These are phyloP conservation scores for Stratiomys singularior DNA, from an alignment of 2,888 invertebrate species.

Conservation along the genomic window DNA sequence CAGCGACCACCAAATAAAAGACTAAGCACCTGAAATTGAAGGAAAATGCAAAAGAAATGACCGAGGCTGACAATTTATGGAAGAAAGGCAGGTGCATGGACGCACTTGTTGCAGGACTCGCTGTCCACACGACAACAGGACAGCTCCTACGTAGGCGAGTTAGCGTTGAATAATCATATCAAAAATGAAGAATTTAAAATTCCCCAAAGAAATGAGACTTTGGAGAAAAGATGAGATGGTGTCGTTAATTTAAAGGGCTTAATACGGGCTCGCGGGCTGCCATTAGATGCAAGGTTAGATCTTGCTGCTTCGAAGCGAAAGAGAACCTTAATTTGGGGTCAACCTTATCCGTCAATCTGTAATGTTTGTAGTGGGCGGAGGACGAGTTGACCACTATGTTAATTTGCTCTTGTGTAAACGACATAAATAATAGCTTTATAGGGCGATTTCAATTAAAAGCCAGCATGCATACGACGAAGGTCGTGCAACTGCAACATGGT, in stretches of 20 bases:
- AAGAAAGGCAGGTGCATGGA: constrained; percentile 50
- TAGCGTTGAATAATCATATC: constrained; percentile 29
- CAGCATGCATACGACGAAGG: too few species aligned
- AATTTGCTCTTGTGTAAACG: not conserved
- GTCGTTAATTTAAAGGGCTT: constrained; percentile 12
- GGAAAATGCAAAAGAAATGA: constrained; percentile 44
- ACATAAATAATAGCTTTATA: not conserved
- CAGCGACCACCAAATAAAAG: constrained; percentile 29
- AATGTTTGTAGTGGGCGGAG: too few species aligned
- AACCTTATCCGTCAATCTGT: not conserved
- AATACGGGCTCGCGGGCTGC: not conserved
- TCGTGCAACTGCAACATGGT: not conserved
- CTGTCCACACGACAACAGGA: constrained; percentile 50
- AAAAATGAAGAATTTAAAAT: constrained; percentile 36
- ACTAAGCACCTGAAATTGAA: not conserved
- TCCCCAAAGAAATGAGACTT: not conserved
- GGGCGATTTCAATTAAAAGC: not conserved
- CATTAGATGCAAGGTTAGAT: not conserved
- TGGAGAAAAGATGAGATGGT: not conserved
- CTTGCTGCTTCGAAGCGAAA: not conserved
- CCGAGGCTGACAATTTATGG: constrained; percentile 45
- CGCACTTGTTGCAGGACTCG: constrained; percentile 40
- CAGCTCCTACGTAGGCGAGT: constrained; percentile 38
- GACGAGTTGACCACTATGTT: too few species aligned
- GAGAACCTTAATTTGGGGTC: not conserved